phyloP scores from a whole-genome alignment of 2,888 invertebrate genomes.

The Empis livida region DNA sequence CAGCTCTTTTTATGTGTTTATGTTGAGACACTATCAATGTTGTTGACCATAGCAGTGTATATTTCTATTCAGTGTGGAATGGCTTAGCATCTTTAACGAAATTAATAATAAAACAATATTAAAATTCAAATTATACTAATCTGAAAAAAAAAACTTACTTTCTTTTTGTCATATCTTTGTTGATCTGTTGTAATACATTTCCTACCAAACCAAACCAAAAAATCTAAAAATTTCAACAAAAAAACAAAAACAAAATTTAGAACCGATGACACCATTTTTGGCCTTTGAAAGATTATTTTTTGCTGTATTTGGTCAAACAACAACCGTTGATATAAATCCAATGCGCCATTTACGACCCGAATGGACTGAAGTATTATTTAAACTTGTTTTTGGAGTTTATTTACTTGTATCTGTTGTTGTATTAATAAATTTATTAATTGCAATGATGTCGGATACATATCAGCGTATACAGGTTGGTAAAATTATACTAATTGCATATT shows the following conservation, averaged over 20 bases:
- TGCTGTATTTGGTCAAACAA: slow-evolving; percentile 92
- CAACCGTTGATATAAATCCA: slow-evolving; percentile 71
- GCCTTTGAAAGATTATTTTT: slow-evolving; percentile 97
- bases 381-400: slow-evolving; percentile 91
- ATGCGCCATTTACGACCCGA: slow-evolving; percentile 53
- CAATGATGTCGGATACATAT: slow-evolving; percentile 99
- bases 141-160: too few species aligned
- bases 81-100: too few species aligned
- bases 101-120: too few species aligned
- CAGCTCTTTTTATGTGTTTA: too few species aligned
- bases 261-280: slow-evolving; percentile 68
- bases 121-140: too few species aligned
- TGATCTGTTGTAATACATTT: neutral
- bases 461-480: slow-evolving; percentile 92
- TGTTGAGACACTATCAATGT: too few species aligned
- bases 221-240: neutral
- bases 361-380: slow-evolving; percentile 79
- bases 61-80: too few species aligned
- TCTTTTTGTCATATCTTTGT: too few species aligned
- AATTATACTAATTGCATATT: slow-evolving; percentile 9
- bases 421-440: slow-evolving; percentile 96
- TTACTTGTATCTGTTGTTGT: slow-evolving; percentile 97
- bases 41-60: too few species aligned
- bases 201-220: neutral
- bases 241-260: slow-evolving; percentile 16